These are phyloP conservation scores for Oreonectes daqikongensis DNA, from an alignment of 2,797 vertebrate genomes.

Conservation along the genomic window DNA sequence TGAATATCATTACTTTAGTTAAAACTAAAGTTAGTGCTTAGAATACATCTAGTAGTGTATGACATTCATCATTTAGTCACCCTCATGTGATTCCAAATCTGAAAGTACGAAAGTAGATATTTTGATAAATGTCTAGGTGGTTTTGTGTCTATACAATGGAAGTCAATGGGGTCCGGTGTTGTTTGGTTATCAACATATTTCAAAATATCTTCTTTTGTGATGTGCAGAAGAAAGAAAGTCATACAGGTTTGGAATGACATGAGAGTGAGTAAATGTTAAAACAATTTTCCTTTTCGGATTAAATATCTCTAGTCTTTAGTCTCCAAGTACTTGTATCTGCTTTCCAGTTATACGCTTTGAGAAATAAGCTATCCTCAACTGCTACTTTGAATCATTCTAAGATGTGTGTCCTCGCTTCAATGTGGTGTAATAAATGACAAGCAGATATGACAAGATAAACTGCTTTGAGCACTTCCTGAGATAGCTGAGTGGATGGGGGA, in stretches of 20 bases:
- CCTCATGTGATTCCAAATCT: not conserved
- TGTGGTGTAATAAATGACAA: constrained; percentile 3
- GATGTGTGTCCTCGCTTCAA: not conserved
- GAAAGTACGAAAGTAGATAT: no score
- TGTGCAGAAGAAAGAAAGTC: no score
- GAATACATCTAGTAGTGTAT: no score
- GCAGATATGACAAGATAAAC: constrained; percentile 36
- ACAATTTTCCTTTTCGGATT: no score
- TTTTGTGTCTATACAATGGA: no score
- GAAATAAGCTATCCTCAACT: constrained; percentile 2
- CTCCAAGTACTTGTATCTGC: not conserved
- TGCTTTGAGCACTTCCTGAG: constrained; percentile 40
- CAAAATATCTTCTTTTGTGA: no score
- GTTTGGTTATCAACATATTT: no score
- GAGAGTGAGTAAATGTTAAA: no score
- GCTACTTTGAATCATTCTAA: constrained; percentile 9
- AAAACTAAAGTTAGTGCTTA: not conserved
- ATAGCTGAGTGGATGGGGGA: constrained; percentile 29
- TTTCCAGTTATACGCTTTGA: constrained; percentile 14
- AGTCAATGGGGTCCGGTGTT: no score
- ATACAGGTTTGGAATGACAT: no score
- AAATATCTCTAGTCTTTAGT: not conserved
- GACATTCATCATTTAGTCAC: not conserved
- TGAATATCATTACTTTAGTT: not conserved
- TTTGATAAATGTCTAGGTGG: no score